Percentiles rank a stretch among this genome's conserved stretches.
Evolutionary conservation across 2,113 vertebrate species (phyloP).

Genomic region (Dromaius novaehollandiae): DNA sequence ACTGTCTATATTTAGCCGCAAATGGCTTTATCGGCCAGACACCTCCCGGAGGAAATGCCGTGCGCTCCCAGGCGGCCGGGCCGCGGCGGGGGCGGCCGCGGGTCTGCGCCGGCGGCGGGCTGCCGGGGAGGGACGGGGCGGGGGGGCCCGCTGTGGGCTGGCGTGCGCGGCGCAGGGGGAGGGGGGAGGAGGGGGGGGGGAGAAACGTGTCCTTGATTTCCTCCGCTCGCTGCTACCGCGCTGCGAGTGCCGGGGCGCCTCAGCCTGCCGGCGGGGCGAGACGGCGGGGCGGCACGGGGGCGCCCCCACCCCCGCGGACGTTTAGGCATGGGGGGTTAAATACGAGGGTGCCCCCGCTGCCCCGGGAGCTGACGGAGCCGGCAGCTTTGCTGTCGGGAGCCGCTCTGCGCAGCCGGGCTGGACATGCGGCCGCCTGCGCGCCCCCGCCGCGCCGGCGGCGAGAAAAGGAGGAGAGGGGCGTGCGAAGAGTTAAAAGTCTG

Average conservation of each 20-base stretch:
- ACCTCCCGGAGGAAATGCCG: conserved; percentile 57
- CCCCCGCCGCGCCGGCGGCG: not conserved
- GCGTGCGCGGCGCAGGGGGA: not conserved
- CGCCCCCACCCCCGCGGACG: not conserved
- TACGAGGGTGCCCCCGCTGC: not conserved
- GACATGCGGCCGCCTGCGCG: not conserved
- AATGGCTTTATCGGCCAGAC: conserved; percentile 27
- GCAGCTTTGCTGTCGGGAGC: not conserved
- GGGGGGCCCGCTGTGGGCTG: not conserved
- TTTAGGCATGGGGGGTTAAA: not conserved
- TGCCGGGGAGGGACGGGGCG: not conserved
- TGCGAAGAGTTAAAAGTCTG: conserved; percentile 79
- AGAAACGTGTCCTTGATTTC: not conserved
- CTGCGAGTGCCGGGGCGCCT: not conserved
- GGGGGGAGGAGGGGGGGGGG: not conserved
- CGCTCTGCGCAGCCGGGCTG: not conserved
- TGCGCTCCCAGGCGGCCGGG: not conserved
- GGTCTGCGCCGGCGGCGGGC: not conserved
- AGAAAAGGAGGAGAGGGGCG: not conserved
- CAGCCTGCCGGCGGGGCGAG: not conserved
- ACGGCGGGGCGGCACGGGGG: not conserved
- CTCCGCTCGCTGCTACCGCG: not conserved
- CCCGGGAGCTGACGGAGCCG: not conserved
- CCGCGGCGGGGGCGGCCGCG: not conserved
- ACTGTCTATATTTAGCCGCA: conserved; percentile 16